phyloP scores from a whole-genome alignment of 2,888 invertebrate species.

The Caenorhabditis sulstoni region DNA sequence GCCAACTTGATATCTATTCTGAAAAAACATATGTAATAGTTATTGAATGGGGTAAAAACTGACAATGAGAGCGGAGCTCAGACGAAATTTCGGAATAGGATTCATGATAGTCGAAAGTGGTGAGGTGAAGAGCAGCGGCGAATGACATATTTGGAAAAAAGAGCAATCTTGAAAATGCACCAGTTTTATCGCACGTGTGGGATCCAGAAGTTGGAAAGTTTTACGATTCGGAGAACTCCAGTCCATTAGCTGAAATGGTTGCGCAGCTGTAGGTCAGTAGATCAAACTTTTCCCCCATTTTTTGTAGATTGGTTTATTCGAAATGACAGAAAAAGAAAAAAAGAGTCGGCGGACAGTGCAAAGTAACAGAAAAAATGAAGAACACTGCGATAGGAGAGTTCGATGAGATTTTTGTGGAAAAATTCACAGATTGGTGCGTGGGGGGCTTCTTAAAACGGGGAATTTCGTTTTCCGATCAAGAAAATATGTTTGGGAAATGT shows the following conservation, averaged over 20 bases:
- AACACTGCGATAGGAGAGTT: too few species aligned
- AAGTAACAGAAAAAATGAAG: too few species aligned
- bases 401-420: too few species aligned
- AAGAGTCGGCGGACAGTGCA: not conserved
- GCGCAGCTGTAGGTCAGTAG: not conserved
- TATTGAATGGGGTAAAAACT: not conserved
- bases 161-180: slow-evolving; percentile 20
- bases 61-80: slow-evolving; percentile 10
- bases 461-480: too few species aligned
- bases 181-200: not conserved
- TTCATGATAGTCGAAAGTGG: too few species aligned
- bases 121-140: too few species aligned
- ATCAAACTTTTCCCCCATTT: slow-evolving; percentile 4
- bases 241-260: slow-evolving; percentile 28
- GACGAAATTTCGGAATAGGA: not conserved
- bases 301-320: too few species aligned
- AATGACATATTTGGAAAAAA: not conserved
- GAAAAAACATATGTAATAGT: not conserved
- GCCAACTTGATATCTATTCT: slow-evolving; percentile 14
- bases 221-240: slow-evolving; percentile 5
- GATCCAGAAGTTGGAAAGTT: slow-evolving; percentile 19
- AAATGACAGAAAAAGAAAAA: slow-evolving; percentile 5
- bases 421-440: too few species aligned
- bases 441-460: too few species aligned
- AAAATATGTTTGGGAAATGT: too few species aligned